Evolutionary conservation across 2,888 invertebrate genomes (phyloP), one percentile per base, ranked within the genome.

Genomic region (Leptopilina myrica): DNA sequence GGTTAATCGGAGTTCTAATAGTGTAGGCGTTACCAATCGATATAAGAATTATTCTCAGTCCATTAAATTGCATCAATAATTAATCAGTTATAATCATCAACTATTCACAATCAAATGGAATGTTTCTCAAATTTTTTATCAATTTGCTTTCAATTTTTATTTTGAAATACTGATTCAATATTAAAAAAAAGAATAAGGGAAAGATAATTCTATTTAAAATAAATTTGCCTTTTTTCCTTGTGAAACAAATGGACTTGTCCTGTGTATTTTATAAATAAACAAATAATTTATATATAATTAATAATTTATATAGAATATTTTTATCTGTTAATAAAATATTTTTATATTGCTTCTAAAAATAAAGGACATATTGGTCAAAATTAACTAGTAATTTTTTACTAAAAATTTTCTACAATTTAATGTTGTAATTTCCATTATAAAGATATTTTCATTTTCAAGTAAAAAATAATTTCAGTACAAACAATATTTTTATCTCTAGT

Each of bases 1-100:
- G 53, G 69, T 53, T 53, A 69, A 69, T 69, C 26, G 33, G 14
- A 26, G 69, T 53, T 69, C 53, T 26, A 69, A 53, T 53, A 26
- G 9, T 26, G 4, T 11, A 69, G 33, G 69, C 14, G 53, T 26
- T 53, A 49, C 26, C 53, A 69, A 69, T 69, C 69, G 26, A 69
- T 26, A 33, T 4, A 33, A 69, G n/a, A 33, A 69, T 69, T 9
- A 11, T 26, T 14, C 49, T 33, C 9, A 7, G 53, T 53, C 7
- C 49, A 20, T 53, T 33, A 49, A 49, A 20, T 26, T 49, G 49
- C 26, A 69, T 69, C 26, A 69, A 26, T 33, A 53, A 69, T 20
- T 53, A 53, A 69, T 69, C 20, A 26, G 20, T 49, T 7, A 8
- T 67, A 33, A 33, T 33, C 33, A 33, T 33, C 33, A 33, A 33